A percentile compares a stretch with the other conserved stretches of the same genome.
Conservation (phyloP, 2,797 vertebrate genomes). For the Buceros bicornis region DNA sequence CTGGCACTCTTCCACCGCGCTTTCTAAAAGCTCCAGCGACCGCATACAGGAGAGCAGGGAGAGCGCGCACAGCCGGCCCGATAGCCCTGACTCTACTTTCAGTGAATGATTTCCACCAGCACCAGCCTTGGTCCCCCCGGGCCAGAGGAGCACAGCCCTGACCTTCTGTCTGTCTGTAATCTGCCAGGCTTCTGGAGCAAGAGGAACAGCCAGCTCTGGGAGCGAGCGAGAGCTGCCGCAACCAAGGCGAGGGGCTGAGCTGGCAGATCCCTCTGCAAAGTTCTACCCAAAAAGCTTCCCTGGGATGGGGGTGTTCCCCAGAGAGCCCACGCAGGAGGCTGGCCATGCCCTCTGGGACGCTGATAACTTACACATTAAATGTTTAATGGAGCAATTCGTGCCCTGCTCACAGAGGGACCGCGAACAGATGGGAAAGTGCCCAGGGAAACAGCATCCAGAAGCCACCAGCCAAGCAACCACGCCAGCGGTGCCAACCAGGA, state of each 20-base stretch:
- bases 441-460: background rate
- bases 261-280: background rate
- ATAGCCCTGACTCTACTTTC: background rate
- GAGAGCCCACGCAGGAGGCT: background rate
- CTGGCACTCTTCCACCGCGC: background rate
- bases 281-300: background rate
- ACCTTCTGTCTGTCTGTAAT: background rate
- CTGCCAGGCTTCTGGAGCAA: background rate
- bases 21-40: background rate
- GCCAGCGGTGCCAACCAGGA: background rate
- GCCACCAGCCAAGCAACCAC: background rate
- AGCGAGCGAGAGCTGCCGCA: fast-evolving
- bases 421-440: fast-evolving
- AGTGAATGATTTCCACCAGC: background rate
- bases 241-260: background rate
- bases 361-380: background rate
- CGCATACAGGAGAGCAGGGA: background rate
- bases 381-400: background rate
- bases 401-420: background rate
- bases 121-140: background rate
- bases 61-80: background rate
- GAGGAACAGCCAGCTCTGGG: background rate
- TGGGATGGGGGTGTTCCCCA: background rate
- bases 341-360: background rate
- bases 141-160: background rate